A percentile compares a stretch with the other conserved stretches of the same genome.
Evolutionary conservation across 1,140 invertebrate species (phyloP).

Genomic region (Neotoxoptera formosana): DNA sequence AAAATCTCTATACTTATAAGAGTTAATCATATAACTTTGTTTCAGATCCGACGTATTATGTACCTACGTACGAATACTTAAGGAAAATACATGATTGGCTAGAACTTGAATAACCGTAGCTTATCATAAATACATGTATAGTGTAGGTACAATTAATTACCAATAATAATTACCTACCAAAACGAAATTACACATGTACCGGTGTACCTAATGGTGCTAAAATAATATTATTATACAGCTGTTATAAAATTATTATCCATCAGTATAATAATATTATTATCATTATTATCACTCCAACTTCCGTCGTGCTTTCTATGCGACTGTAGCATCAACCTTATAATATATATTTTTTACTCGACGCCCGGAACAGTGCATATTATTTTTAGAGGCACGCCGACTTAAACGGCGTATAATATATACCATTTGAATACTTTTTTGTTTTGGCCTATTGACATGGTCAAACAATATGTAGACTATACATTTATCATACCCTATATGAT

Average conservation of each 20-base stretch:
- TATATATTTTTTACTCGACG: not conserved
- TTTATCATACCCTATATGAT: too few relatives aligned
- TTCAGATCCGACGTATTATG: not conserved
- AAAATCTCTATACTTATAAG: not conserved
- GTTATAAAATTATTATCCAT: not conserved
- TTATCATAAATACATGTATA: not conserved
- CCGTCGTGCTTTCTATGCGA: slow-evolving; percentile 25
- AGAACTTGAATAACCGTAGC: not conserved
- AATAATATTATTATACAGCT: not conserved
- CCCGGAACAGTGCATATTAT: not conserved
- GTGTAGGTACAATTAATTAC: not conserved
- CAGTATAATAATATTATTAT: not conserved
- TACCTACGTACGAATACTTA: not conserved
- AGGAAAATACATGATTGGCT: not conserved
- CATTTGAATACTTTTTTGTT: not conserved
- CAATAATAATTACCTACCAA: not conserved
- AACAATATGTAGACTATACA: not conserved
- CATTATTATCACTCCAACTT: not conserved
- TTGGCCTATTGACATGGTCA: slow-evolving; percentile 19
- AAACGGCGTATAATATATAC: not conserved
- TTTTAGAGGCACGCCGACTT: not conserved
- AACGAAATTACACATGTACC: not conserved
- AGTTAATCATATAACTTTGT: not conserved
- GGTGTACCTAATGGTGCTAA: not conserved
- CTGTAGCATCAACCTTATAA: not conserved